These are phyloP conservation scores for Cathartes aura DNA, from an alignment of 2,113 vertebrate species.

Conservation along the genomic window DNA sequence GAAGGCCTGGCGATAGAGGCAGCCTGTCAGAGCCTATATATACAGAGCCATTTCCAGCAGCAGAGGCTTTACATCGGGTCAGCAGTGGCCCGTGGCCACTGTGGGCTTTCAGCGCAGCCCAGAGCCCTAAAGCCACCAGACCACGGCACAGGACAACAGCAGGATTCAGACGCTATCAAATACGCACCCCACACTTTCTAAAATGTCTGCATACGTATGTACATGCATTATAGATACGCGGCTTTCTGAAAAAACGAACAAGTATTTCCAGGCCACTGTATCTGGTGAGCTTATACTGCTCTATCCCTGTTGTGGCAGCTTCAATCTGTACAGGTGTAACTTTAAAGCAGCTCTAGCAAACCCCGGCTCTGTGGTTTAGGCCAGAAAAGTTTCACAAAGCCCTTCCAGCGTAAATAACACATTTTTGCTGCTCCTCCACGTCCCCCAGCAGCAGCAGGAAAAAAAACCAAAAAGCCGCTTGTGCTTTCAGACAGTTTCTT, in stretches of 20 bases:
- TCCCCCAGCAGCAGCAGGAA: not conserved
- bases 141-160: not conserved
- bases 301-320: not conserved
- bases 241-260: not conserved
- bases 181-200: fast-evolving
- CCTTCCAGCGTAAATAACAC: not conserved
- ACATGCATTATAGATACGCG: fast-evolving
- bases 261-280: not conserved
- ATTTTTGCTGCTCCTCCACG: not conserved
- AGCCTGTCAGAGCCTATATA: not conserved
- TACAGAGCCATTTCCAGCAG: not conserved
- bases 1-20: not conserved
- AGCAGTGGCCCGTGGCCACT: not conserved
- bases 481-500: not conserved
- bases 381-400: not conserved
- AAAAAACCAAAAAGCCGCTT: not conserved
- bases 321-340: not conserved
- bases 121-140: not conserved
- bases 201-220: not conserved
- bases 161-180: not conserved
- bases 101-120: not conserved
- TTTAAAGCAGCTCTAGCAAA: not conserved
- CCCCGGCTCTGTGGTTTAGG: not conserved
- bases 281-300: not conserved
- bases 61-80: not conserved